Evolutionary conservation across 2,797 vertebrate genomes (phyloP).

Genomic region (Typhlichthys subterraneus): DNA sequence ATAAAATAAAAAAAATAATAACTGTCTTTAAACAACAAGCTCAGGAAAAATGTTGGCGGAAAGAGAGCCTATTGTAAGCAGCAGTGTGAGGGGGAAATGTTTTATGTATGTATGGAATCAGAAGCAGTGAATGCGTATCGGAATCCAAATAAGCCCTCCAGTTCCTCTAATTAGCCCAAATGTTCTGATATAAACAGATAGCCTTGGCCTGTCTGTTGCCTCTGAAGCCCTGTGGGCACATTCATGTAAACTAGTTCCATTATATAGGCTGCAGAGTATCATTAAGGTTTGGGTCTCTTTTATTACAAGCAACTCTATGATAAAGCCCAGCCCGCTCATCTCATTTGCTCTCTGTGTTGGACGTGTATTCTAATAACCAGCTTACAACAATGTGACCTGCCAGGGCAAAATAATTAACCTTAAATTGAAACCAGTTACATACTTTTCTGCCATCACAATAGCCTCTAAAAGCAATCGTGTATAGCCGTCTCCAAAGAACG

Average conservation of each 20-base stretch:
- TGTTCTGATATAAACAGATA: conserved; percentile 67
- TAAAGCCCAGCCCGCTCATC: conserved; percentile 71
- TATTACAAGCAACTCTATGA: conserved; percentile 63
- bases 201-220: conserved; percentile 66
- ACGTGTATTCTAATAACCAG: conserved; percentile 82
- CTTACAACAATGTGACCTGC: conserved; percentile 83
- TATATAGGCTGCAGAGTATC: conserved; percentile 80
- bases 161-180: conserved; percentile 75
- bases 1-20: conserved; percentile 56
- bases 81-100: conserved; percentile 52
- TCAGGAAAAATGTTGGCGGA: conserved; percentile 25
- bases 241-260: conserved; percentile 83
- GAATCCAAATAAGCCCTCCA: conserved; percentile 50
- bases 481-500: conserved; percentile 65
- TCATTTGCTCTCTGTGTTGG: conserved; percentile 82
- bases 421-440: conserved; percentile 83
- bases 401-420: conserved; percentile 84
- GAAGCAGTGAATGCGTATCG: conserved; percentile 46
- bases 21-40: conserved; percentile 63
- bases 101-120: conserved; percentile 58
- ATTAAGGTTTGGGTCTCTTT: conserved; percentile 74
- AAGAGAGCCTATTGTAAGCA: conserved; percentile 54
- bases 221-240: conserved; percentile 75
- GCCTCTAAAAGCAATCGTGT: conserved; percentile 74
- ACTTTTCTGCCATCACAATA: conserved; percentile 69